These are phyloP conservation scores for Aratinga solstitialis DNA, from an alignment of 2,797 vertebrate genomes.

Conservation along the genomic window DNA sequence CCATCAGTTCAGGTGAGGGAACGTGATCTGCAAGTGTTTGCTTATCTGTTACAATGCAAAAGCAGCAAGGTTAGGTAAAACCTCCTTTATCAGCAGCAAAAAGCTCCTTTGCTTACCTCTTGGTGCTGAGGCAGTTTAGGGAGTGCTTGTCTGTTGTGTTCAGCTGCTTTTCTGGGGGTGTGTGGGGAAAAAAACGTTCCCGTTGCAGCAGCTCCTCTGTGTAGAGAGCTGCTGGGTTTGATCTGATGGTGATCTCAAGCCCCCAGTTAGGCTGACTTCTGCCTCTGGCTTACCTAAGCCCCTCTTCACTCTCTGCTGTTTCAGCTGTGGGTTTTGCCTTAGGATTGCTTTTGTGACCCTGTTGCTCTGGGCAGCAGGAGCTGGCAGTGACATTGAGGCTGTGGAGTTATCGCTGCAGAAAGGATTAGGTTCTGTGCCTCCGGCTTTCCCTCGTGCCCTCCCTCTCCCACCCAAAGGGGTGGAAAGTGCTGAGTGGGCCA, in stretches of 20 bases:
- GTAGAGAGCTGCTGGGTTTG: background rate
- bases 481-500: background rate
- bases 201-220: background rate
- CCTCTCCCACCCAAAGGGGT: background rate
- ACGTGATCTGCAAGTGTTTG: slow-evolving; percentile 47
- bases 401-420: background rate
- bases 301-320: background rate
- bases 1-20: slow-evolving; percentile 52
- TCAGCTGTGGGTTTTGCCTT: background rate
- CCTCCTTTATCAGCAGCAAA: background rate
- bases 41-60: slow-evolving; percentile 69
- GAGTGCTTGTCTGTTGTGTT: background rate
- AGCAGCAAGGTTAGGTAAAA: background rate
- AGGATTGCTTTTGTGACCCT: background rate
- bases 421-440: background rate
- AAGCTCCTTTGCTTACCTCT: background rate
- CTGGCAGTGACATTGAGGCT: background rate
- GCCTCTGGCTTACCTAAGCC: background rate
- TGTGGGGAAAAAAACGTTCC: background rate
- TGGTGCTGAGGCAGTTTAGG: background rate
- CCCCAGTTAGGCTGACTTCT: background rate
- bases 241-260: background rate
- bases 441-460: background rate
- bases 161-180: background rate
- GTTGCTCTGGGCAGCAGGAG: background rate